Evolutionary conservation across 2,797 vertebrate genomes (phyloP).

Genomic region (Neosilurus mollespiculum): DNA sequence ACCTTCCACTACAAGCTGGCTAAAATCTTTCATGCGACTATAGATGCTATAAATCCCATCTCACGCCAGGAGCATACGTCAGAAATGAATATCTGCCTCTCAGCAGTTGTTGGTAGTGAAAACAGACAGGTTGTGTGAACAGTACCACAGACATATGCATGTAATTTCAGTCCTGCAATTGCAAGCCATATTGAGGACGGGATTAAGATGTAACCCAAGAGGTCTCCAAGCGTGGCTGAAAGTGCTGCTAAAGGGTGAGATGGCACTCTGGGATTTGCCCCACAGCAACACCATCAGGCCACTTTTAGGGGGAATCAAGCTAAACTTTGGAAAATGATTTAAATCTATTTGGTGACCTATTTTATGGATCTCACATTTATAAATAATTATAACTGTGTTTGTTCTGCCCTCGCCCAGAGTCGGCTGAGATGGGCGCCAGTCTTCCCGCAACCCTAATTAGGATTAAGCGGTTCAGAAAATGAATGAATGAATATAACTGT

Average conservation of each 20-base stretch:
- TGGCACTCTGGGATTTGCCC: constrained; percentile 32
- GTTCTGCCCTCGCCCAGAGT: no score
- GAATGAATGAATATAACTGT: no score
- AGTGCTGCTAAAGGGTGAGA: constrained; percentile 43
- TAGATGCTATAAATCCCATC: neutral
- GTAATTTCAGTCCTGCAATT: constrained; percentile 69
- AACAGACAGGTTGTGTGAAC: constrained; percentile 49
- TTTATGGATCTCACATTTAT: neutral
- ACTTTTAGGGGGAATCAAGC: constrained; percentile 57
- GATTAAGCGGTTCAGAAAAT: no score
- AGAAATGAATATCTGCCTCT: constrained; percentile 1
- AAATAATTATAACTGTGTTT: neutral
- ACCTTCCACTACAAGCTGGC: neutral
- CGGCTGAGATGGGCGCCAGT: no score
- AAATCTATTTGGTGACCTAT: neutral
- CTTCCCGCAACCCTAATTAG: no score
- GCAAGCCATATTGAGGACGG: constrained; percentile 67
- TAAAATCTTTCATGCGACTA: neutral
- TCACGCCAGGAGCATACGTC: neutral
- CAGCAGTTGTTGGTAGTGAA: constrained; percentile 42
- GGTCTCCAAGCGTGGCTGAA: constrained; percentile 56
- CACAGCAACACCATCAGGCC: constrained; percentile 61
- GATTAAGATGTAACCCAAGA: constrained; percentile 74
- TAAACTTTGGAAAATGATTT: neutral
- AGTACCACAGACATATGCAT: constrained; percentile 57